Evolutionary conservation across 1,140 invertebrate genomes (phyloP), one percentile per base, ranked within the genome.

Genomic region (Ips typographus): DNA sequence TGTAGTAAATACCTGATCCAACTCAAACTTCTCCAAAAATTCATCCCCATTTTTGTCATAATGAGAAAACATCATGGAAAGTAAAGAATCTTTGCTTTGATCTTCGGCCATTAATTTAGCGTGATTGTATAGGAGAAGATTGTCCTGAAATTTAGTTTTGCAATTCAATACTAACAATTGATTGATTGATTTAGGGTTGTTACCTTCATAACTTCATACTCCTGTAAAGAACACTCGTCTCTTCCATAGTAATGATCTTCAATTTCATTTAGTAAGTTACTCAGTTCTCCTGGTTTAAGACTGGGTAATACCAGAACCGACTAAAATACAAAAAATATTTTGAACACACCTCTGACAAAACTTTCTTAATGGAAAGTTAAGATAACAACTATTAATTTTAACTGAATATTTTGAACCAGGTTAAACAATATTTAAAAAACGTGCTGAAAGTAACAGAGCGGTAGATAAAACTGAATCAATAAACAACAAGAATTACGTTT

Each of bases 11-110:
- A 22, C 22, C 80, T 86, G 82, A 39, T 86, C 83, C 42, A 92
- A 80, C 80, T 93, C 91, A 41, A 87, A 85, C 42, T 81, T 82
- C 68, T 90, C 87, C 57, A 93, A 79, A 68, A 85, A 84, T 39
- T 88, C 89, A 77, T 91, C 86, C 73, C 87, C 89, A 78, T 92
- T 90, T 66, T 85, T 83, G 78, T 93, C 91, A 77, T 90, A 91
- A 77, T 91, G 90, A 41, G 88, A 89, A 77, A 92, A 93, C 88
- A 92, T 91, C 75, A 90, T 86, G 69, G 88, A 89, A 49, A 91
- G 89, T 36, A 92, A 79, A 74, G 89, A 91, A 70, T 90, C 89
- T 70, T 90, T 90, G 70, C 88, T 90, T 79, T 86, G 80, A 78
- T 83, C 82, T 71, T 85, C 83, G 0, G 84, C 83, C 84, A 88